Evolutionary conservation across 2,888 invertebrate genomes (phyloP).

Genomic region (Dusona sp.): DNA sequence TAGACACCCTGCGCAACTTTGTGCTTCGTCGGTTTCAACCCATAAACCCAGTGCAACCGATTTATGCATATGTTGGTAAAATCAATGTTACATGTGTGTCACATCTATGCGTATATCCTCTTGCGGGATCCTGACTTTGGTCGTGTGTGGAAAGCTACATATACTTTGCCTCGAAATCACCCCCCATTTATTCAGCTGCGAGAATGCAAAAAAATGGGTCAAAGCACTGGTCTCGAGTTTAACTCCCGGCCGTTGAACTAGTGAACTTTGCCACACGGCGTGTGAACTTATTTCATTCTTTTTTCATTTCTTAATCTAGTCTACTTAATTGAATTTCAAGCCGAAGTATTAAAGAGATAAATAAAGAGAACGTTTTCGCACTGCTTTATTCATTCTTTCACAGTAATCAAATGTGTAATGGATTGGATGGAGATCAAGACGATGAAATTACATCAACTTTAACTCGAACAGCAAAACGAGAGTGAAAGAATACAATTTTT

Average conservation of each 20-base stretch:
- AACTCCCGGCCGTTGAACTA: slow-evolving; percentile 34
- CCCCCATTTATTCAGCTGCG: slow-evolving; percentile 8
- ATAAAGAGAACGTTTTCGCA: not conserved
- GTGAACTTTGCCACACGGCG: not conserved
- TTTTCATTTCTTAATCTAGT: not conserved
- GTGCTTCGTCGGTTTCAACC: slow-evolving; percentile 36
- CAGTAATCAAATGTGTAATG: not conserved
- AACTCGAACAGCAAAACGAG: too few species aligned
- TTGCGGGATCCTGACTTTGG: not conserved
- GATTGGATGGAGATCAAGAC: too few species aligned
- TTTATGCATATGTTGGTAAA: not conserved
- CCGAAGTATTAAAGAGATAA: not conserved
- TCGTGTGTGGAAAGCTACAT: not conserved
- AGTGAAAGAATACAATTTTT: too few species aligned
- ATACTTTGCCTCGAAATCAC: slow-evolving; percentile 25
- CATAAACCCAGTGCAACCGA: slow-evolving; percentile 4
- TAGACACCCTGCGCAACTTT: slow-evolving; percentile 27
- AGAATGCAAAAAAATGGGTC: slow-evolving; percentile 52
- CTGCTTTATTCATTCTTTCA: not conserved
- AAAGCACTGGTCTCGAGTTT: slow-evolving; percentile 2
- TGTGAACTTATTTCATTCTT: not conserved
- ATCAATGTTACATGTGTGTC: too few species aligned
- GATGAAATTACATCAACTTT: too few species aligned
- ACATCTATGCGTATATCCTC: not conserved
- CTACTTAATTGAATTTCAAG: not conserved